phyloP scores from a whole-genome alignment of 1,140 invertebrate genomes.

The Caenorhabditis tropicalis region DNA sequence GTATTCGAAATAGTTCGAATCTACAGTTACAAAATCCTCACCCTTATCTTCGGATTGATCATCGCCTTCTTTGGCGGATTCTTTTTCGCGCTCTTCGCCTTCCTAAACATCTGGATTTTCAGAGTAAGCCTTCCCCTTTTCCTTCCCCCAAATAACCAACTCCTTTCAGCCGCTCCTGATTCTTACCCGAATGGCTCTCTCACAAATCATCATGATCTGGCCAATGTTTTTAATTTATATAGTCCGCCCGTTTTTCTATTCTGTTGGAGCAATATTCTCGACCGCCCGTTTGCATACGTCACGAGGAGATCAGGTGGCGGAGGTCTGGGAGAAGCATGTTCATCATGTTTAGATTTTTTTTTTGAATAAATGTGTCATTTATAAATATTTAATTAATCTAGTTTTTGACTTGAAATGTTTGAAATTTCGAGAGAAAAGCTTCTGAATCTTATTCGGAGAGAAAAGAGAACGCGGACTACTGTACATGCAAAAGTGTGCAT shows the following conservation, averaged over 20 bases:
- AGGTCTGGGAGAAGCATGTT: constrained; percentile 7
- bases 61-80: constrained; percentile 36
- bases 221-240: constrained; percentile 44
- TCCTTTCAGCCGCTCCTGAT: constrained; percentile 21
- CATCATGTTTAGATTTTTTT: background rate
- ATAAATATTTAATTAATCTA: too few species aligned
- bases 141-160: background rate
- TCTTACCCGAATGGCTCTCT: constrained; percentile 2
- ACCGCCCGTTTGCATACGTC: constrained; percentile 30
- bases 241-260: constrained; percentile 44
- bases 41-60: constrained; percentile 5
- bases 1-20: constrained; percentile 40
- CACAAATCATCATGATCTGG: constrained; percentile 32
- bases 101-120: constrained; percentile 43
- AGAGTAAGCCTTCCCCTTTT: background rate
- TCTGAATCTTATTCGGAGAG: too few species aligned
- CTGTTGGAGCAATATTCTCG: constrained; percentile 35
- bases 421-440: too few species aligned
- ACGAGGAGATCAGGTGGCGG: background rate
- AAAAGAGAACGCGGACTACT: too few species aligned
- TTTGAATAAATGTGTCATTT: background rate
- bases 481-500: too few species aligned
- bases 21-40: constrained; percentile 46
- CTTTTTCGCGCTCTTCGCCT: constrained; percentile 13
- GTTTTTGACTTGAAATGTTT: too few species aligned